A percentile compares a stretch with the other conserved stretches of the same genome.
These are phyloP conservation scores for Oceanodroma tethys DNA, from an alignment of 2,113 vertebrate species.

Conservation along the genomic window DNA sequence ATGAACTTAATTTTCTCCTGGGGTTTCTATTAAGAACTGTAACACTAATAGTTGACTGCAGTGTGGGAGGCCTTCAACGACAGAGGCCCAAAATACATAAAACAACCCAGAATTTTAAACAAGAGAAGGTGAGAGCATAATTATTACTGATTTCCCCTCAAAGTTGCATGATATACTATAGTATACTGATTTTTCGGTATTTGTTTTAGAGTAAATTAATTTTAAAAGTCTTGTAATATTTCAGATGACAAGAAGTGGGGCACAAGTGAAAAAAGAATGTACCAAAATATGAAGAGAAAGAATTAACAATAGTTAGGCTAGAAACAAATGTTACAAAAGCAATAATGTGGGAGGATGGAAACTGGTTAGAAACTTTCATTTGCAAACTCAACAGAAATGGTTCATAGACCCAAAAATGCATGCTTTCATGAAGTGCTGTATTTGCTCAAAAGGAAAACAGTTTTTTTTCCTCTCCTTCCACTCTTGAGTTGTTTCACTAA, in stretches of 20 bases:
- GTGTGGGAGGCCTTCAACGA: not conserved
- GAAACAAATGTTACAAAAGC: not conserved
- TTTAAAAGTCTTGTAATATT: not conserved
- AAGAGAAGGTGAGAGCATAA: not conserved
- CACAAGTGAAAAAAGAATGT: not conserved
- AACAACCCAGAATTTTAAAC: not conserved
- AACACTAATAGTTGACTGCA: not conserved
- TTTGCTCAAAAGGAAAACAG: not conserved
- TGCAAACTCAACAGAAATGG: not conserved
- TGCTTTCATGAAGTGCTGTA: not conserved
- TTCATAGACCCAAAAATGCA: not conserved
- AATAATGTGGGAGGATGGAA: not conserved
- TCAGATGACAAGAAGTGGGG: not conserved
- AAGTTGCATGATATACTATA: not conserved
- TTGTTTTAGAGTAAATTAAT: not conserved
- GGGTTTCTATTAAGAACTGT: not conserved
- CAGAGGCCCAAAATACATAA: not conserved
- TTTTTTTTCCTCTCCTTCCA: too few relatives aligned
- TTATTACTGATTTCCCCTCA: not conserved
- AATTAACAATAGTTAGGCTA: not conserved
- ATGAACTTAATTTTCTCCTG: not conserved
- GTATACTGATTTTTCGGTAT: not conserved
- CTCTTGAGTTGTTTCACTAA: not conserved
- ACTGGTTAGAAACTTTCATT: not conserved
- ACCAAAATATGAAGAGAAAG: not conserved